Evolutionary conservation across 1,140 invertebrate species (phyloP).

Genomic region (Chrysoperla carnea): DNA sequence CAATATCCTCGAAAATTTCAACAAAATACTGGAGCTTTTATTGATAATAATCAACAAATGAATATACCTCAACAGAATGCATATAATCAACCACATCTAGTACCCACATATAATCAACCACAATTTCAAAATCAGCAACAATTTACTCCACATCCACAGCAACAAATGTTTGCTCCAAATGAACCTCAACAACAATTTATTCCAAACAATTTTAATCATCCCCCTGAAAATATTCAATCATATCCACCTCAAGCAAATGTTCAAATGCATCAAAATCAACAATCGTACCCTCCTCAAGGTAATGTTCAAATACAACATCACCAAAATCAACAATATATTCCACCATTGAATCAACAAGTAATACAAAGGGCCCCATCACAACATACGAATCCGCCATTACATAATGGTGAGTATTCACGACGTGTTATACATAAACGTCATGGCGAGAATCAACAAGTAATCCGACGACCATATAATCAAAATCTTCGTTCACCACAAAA

Average conservation of each 20-base stretch:
- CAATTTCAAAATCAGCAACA: slow-evolving; percentile 1
- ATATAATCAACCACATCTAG: no score
- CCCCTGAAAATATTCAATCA: neutral
- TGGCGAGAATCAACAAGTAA: neutral
- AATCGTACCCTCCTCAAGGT: neutral
- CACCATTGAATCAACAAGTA: neutral
- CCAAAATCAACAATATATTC: neutral
- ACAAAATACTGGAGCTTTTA: no score
- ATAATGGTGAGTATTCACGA: slow-evolving; percentile 1
- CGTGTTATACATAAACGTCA: slow-evolving; percentile 1
- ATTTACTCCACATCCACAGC: neutral
- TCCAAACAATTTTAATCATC: neutral
- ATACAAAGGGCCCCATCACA: neutral
- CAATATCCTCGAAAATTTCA: no score
- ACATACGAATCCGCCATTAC: neutral
- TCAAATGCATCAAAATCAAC: neutral
- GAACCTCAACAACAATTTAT: neutral
- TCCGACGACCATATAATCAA: neutral
- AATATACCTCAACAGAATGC: no score
- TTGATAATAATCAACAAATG: no score
- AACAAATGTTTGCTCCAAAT: neutral
- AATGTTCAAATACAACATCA: neutral
- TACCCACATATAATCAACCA: neutral
- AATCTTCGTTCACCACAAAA: neutral
- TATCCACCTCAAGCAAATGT: no score